Evolutionary conservation across 1,140 invertebrate genomes (phyloP).

Genomic region (Wiebesia pumilae): DNA sequence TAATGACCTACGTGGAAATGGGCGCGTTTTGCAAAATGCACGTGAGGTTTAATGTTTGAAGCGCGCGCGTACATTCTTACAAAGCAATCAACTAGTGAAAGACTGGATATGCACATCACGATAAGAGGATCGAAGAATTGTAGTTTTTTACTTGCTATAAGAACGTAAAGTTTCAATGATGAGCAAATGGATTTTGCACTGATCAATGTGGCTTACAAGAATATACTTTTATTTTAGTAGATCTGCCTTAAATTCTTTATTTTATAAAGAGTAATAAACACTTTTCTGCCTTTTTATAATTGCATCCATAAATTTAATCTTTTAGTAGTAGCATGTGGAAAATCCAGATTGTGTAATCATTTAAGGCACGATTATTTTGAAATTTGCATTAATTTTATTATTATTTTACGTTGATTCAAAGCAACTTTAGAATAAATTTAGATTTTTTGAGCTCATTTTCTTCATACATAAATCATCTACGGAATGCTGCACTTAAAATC

Average conservation of each 20-base stretch:
- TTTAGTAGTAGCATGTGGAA: too few relatives aligned
- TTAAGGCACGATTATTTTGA: too few relatives aligned
- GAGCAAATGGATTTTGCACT: neutral
- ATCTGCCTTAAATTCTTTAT: neutral
- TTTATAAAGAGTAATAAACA: neutral
- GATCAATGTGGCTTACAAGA: neutral
- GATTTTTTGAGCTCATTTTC: too few relatives aligned
- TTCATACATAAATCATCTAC: too few relatives aligned
- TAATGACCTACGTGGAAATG: slow-evolving; percentile 45
- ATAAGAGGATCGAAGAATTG: neutral
- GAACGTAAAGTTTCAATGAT: neutral
- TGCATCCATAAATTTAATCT: too few relatives aligned
- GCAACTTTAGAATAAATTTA: too few relatives aligned
- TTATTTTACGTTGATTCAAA: too few relatives aligned
- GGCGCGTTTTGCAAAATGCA: slow-evolving; percentile 22
- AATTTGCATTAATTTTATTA: too few relatives aligned
- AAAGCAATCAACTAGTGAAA: slow-evolving; percentile 39
- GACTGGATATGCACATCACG: neutral
- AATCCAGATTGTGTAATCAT: too few relatives aligned
- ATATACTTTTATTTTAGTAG: neutral
- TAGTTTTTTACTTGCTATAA: neutral
- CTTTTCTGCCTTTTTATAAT: too few relatives aligned
- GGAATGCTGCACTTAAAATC: too few relatives aligned
- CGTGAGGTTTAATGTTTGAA: slow-evolving; percentile 16
- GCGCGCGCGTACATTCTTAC: slow-evolving; percentile 9